Conservation (phyloP, 2,113 vertebrate genomes). For the Microcebus lehilahytsara region DNA sequence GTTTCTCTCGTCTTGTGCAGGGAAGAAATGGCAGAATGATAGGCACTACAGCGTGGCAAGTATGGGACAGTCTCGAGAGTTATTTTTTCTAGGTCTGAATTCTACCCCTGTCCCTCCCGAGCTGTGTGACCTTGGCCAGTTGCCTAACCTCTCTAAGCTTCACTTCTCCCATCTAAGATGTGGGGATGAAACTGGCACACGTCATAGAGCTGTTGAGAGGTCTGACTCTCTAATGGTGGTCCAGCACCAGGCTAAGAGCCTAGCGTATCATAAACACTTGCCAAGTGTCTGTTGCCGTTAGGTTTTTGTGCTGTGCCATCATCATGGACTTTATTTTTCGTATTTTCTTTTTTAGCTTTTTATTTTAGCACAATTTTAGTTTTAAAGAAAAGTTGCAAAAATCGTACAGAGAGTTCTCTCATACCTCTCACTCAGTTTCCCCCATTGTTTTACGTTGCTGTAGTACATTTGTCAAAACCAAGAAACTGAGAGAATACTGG, state of each 20-base stretch:
- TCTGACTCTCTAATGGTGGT: background rate
- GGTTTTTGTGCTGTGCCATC: background rate
- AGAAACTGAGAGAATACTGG: background rate
- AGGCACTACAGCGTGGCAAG: background rate
- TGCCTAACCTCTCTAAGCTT: background rate
- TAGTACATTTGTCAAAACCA: background rate
- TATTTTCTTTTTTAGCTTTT: background rate
- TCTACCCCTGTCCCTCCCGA: background rate
- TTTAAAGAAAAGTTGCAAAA: slow-evolving; percentile 18
- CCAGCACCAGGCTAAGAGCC: background rate
- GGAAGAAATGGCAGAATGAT: background rate
- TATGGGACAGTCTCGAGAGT: background rate
- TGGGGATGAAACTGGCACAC: background rate
- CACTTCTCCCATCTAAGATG: background rate
- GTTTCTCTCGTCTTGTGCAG: background rate
- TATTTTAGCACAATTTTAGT: background rate
- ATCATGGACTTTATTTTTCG: background rate
- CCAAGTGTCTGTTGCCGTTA: background rate
- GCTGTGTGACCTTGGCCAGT: background rate
- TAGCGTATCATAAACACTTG: fast-evolving
- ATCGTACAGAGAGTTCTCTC: background rate
- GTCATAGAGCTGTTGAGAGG: background rate
- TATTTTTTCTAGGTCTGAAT: background rate
- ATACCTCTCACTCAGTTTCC: background rate
- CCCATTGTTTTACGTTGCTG: background rate